phyloP scores from a whole-genome alignment of 2,797 vertebrate genomes.

The Catamblyrhynchus diadema region DNA sequence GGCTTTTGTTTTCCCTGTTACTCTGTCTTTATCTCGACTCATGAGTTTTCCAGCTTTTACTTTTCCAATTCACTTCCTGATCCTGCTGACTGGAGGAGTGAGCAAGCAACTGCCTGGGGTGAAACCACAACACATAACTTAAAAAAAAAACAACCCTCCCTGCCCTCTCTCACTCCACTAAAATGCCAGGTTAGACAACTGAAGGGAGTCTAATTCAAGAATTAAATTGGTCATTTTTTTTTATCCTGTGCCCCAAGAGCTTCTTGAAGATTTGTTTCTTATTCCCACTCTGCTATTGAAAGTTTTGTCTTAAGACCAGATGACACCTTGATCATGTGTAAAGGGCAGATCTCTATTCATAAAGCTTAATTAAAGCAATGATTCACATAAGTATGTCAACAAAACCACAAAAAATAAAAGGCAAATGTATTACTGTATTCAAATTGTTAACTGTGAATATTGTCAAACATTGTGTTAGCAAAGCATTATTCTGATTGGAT shows the following conservation, averaged over 20 bases:
- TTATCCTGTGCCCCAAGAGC: background rate
- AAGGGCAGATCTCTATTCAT: background rate
- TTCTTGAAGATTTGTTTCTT: background rate
- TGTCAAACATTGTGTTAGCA: background rate
- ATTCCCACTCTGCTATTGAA: background rate
- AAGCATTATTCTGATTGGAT: constrained; percentile 1
- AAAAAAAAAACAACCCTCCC: background rate
- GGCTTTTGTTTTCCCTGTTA: background rate
- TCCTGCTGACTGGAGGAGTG: background rate
- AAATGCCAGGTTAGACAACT: background rate
- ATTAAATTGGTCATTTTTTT: background rate
- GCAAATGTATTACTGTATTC: background rate
- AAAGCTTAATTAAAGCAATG: background rate
- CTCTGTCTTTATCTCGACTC: background rate
- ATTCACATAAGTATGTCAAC: background rate
- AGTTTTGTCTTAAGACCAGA: background rate
- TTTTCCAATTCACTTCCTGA: background rate
- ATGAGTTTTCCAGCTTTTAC: background rate
- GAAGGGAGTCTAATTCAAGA: background rate
- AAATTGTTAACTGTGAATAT: background rate
- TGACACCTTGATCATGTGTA: background rate
- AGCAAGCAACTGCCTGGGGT: background rate
- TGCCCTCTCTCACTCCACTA: background rate
- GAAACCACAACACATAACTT: background rate
- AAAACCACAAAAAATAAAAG: background rate